Conservation (phyloP, 37 sponge, comb jelly and placozoan species). For the Ianthella basta region DNA sequence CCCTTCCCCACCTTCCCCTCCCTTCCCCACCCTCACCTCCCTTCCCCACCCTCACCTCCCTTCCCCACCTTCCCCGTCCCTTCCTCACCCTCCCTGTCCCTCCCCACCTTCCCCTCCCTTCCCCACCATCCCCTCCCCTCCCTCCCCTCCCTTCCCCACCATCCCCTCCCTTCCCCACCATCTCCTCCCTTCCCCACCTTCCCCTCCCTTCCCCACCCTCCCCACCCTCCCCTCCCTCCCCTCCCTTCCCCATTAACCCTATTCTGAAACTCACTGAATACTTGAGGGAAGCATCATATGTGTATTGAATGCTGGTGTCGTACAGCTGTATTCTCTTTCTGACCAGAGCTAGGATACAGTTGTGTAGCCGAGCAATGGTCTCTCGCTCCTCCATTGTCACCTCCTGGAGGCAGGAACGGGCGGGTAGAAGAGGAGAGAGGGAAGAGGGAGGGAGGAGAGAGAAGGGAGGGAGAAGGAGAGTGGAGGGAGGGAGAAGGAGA, state of each 20-base stretch:
- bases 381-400: constrained; percentile 80
- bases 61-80: too few species aligned
- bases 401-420: constrained; percentile 16
- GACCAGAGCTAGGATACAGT: constrained; percentile 89
- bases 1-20: too few species aligned
- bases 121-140: too few species aligned
- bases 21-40: too few species aligned
- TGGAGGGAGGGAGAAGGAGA: not conserved
- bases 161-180: too few species aligned
- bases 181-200: too few species aligned
- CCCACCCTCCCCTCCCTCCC: too few species aligned
- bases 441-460: not conserved
- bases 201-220: not conserved
- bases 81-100: too few species aligned
- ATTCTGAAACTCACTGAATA: constrained; percentile 57
- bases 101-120: too few species aligned
- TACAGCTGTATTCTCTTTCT: constrained; percentile 69
- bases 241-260: too few species aligned
- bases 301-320: constrained; percentile 92
- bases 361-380: constrained; percentile 92
- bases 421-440: not conserved
- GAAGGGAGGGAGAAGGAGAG: not conserved
- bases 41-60: too few species aligned
- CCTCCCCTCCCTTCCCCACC: too few species aligned
- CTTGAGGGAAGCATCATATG: constrained; percentile 89